These are phyloP conservation scores for Dicyema japonicum DNA, from an alignment of 1,140 invertebrate species.

Conservation along the genomic window DNA sequence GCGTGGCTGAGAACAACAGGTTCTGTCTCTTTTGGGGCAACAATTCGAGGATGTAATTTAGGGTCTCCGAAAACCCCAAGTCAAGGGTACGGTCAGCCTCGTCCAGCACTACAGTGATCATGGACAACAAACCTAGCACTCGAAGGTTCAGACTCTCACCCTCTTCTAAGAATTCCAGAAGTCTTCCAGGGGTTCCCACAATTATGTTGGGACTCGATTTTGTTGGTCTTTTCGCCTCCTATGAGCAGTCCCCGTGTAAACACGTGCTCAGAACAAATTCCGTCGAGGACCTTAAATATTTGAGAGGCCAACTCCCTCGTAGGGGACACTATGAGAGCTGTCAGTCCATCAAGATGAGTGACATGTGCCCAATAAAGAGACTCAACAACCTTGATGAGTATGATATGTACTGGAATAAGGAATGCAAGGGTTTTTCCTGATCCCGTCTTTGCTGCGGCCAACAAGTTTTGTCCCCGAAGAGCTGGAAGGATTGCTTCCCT, in stretches of 20 bases:
- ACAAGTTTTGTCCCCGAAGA: conserved; percentile 51
- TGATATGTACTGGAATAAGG: too few relatives aligned
- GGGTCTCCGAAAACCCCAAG: neutral
- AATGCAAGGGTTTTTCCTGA: conserved; percentile 68
- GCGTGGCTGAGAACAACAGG: conserved; percentile 1
- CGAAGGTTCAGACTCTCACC: too few relatives aligned
- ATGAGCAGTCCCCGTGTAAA: too few relatives aligned
- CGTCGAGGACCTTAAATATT: conserved; percentile 56
- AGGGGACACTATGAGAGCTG: conserved; percentile 66
- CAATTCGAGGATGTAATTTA: neutral
- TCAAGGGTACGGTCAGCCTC: neutral
- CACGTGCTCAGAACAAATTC: too few relatives aligned
- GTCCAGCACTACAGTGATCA: conserved; percentile 1
- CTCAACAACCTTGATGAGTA: too few relatives aligned
- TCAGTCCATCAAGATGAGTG: too few relatives aligned
- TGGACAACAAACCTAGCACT: neutral
- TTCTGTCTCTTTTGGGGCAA: neutral
- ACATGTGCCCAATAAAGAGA: too few relatives aligned
- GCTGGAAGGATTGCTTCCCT: too few relatives aligned
- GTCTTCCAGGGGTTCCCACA: neutral
- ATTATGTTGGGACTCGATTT: neutral
- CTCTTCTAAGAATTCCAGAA: neutral
- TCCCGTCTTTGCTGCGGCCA: conserved; percentile 77
- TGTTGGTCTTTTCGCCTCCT: neutral
- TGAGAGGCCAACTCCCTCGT: conserved; percentile 78